Conservation (phyloP, 2,113 vertebrate genomes). For the Progne subis region DNA sequence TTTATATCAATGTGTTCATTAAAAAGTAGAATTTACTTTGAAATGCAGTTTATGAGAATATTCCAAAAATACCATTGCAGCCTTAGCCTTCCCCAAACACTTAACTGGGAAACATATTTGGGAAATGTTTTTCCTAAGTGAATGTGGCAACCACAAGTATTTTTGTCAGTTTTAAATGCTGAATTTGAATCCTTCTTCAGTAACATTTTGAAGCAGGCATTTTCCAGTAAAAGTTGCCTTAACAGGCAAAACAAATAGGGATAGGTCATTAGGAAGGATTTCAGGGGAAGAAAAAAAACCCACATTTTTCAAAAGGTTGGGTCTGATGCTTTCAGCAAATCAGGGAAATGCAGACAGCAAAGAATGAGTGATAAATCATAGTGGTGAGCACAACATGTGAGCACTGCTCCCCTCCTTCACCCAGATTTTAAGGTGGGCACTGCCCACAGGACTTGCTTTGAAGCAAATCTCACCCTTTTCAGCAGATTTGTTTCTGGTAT, state of each 20-base stretch:
- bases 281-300: fast-evolving
- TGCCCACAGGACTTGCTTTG: not conserved
- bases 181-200: not conserved
- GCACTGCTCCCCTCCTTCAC: not conserved
- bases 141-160: not conserved
- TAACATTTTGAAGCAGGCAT: not conserved
- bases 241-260: not conserved
- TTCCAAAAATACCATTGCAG: not conserved
- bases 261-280: not conserved
- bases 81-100: not conserved
- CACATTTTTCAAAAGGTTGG: not conserved
- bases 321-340: not conserved
- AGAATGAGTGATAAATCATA: not conserved
- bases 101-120: not conserved
- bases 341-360: not conserved
- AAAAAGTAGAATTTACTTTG: not conserved
- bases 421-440: not conserved
- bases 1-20: not conserved
- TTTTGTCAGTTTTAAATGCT: not conserved
- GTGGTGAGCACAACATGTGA: not conserved
- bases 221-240: not conserved
- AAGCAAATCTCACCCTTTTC: not conserved
- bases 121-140: not conserved
- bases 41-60: not conserved
- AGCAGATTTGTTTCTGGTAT: not conserved